A percentile compares a stretch with the other conserved stretches of the same genome.
These are phyloP conservation scores for Phymanthus crucifer DNA, from an alignment of 92 coral and sea anemone species.

Conservation along the genomic window DNA sequence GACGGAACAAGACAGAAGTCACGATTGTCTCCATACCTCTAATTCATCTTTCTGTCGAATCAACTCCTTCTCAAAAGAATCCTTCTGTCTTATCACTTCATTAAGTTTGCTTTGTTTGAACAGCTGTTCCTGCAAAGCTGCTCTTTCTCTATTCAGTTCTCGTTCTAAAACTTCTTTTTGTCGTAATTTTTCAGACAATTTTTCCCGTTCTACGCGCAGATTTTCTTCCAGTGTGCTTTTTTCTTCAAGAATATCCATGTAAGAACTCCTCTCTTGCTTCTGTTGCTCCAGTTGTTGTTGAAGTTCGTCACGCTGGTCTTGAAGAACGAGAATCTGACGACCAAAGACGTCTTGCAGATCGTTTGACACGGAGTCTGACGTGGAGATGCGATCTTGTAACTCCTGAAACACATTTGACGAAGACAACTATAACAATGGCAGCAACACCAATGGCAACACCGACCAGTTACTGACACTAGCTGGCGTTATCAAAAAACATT, in stretches of 20 bases:
- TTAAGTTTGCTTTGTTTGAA: conserved; percentile 94
- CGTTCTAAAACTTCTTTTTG: conserved; percentile 87
- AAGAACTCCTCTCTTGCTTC: conserved; percentile 91
- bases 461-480: too few relatives aligned
- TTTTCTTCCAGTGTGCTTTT: conserved; percentile 92
- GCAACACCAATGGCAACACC: background rate
- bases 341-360: conserved; percentile 96
- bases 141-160: conserved; percentile 88
- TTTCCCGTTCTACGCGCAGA: conserved; percentile 85
- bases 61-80: conserved; percentile 88
- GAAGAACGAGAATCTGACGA: conserved; percentile 83
- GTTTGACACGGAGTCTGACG: conserved; percentile 87
- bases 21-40: conserved; percentile 52
- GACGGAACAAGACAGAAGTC: background rate
- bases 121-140: conserved; percentile 87
- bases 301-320: conserved; percentile 87
- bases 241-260: conserved; percentile 87
- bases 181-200: conserved; percentile 83
- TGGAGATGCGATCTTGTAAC: conserved; percentile 82
- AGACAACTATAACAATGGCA: background rate
- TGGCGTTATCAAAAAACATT: too few relatives aligned
- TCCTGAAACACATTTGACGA: conserved; percentile 47
- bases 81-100: conserved; percentile 93
- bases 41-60: conserved; percentile 83
- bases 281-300: conserved; percentile 90